These are phyloP conservation scores for Acrocephalus kingi DNA, from an alignment of 2,113 vertebrate species.

Conservation along the genomic window DNA sequence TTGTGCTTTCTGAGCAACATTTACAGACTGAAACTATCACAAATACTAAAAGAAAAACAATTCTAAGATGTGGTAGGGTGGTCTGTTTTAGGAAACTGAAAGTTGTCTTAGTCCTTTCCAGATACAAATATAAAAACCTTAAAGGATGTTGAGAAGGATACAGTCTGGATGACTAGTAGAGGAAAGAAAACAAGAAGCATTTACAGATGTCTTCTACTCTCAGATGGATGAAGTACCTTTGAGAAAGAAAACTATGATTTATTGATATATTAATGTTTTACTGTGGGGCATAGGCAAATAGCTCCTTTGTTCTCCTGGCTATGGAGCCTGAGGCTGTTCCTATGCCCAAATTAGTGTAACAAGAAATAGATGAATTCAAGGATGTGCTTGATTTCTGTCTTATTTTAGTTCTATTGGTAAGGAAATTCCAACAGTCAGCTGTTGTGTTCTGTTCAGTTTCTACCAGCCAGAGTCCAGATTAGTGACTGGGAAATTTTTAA, in stretches of 20 bases:
- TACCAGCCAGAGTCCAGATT: background rate
- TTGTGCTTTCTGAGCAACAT: background rate
- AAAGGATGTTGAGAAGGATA: background rate
- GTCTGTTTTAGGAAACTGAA: background rate
- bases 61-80: background rate
- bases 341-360: background rate
- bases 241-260: background rate
- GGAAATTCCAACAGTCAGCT: background rate
- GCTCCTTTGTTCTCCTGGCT: background rate
- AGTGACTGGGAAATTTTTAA: background rate
- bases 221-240: background rate
- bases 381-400: background rate
- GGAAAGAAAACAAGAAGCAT: background rate
- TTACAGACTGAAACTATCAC: background rate
- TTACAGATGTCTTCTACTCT: background rate
- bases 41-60: background rate
- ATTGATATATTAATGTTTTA: too few relatives aligned
- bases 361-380: background rate
- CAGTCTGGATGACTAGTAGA: background rate
- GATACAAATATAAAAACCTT: background rate
- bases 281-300: background rate
- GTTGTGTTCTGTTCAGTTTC: background rate
- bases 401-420: background rate
- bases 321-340: background rate
- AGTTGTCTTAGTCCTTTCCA: background rate